Percentiles rank a stretch among this genome's conserved stretches.
Evolutionary conservation across 2,113 vertebrate genomes (phyloP).

Genomic region (Corvus cornix): DNA sequence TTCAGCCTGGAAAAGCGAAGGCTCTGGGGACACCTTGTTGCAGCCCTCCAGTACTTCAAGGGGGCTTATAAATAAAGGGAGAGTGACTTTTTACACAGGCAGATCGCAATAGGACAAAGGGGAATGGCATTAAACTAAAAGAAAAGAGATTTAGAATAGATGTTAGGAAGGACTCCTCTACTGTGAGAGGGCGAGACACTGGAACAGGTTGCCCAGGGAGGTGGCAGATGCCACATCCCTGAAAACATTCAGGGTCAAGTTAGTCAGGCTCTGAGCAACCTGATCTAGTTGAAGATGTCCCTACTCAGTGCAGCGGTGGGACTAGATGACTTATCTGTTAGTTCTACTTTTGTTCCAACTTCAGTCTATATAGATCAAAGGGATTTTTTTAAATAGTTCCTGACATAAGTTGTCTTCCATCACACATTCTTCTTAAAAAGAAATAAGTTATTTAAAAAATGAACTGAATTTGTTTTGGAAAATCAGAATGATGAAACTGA

Average conservation of each 20-base stretch:
- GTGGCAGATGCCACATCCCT: background rate
- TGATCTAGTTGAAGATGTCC: background rate
- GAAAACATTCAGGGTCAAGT: background rate
- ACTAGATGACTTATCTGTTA: background rate
- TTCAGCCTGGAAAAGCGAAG: background rate
- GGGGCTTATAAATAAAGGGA: no score
- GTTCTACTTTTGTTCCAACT: slow-evolving; percentile 16
- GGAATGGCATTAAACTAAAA: background rate
- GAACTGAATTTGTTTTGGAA: background rate
- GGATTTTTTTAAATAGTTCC: background rate
- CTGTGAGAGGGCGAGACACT: background rate
- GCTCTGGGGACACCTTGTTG: background rate
- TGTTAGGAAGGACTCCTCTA: background rate
- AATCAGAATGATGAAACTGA: background rate
- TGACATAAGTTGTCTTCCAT: background rate
- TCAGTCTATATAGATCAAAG: background rate
- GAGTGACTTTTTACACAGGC: background rate
- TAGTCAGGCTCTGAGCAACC: fast-evolving
- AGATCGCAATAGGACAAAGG: background rate
- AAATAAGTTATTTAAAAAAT: background rate
- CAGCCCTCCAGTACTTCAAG: background rate
- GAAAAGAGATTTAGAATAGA: background rate
- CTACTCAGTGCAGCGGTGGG: background rate
- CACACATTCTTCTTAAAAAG: background rate
- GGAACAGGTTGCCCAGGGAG: background rate